Base-by-base conservation (phyloP, 1,140 invertebrate genomes). In the Monomorium pharaonis region DNA sequence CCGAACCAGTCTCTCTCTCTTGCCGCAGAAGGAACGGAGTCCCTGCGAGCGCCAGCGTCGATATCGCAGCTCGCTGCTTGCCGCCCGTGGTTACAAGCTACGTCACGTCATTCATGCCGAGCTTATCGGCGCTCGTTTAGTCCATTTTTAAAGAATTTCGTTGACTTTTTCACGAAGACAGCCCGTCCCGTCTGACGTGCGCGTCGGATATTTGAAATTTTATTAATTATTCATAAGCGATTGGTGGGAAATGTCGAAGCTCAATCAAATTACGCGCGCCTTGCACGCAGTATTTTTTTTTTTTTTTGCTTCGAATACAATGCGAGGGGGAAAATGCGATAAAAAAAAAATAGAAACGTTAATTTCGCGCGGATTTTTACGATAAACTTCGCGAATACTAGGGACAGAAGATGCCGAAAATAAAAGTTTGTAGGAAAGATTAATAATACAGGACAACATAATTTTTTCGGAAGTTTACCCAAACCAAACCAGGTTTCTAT, bases 11-110 rank as follows among this genome's bases (percentile, higher is more conserved):
- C 72, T 84, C 37, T 37, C n/a, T n/a, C n/a, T n/a, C n/a, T 84
- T 24, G 47, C 37, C 63, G 58, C 27, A 27, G 72, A 77, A 76
- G 56, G 33, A 84, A 84, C 58, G 44, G 72, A 47, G 30, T 56
- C 16, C 21, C 51, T 37, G 42, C 72, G 21, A 49, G 44, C 78
- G 78, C 62, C 65, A 16, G 63, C 56, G 84, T 85, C 84, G 84
- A 85, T 85, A 85, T 80, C 74, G 62, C 49, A 77, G 84, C 75
- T 77, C 44, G 54, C 84, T 85, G 74, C 84, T 78, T 78, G 74
- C 75, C 74, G 21, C 37, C 62, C 24, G 75, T 85, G 65, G 74
- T 77, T 77, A 84, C 81, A 44, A 58, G 21, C 12, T 44, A 42
- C 24, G 81, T 72, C 24, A 58, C 67, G 67, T 83, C 51, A 83